A percentile compares a stretch with the other conserved stretches of the same genome.
Evolutionary conservation across 2,888 invertebrate species (phyloP).

Genomic region (Ypsolopha scabrella): DNA sequence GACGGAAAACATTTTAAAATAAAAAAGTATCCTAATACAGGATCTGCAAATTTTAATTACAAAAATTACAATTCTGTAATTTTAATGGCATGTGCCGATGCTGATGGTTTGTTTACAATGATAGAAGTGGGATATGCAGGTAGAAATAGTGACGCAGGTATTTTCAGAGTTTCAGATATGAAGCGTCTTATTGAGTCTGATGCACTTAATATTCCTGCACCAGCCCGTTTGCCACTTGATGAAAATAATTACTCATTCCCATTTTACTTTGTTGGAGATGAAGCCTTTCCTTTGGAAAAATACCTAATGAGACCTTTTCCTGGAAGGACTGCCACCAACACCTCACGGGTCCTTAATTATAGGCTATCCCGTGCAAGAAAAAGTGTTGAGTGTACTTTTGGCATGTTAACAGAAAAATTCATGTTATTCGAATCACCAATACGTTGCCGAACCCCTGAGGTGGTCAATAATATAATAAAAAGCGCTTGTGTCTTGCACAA

Average conservation of each 20-base stretch:
- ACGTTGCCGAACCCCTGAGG: slow-evolving; percentile 4
- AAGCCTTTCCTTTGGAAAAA: slow-evolving; percentile 3
- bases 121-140: not conserved
- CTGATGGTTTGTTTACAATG: not conserved
- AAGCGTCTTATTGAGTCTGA: not conserved
- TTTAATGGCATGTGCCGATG: too few relatives aligned
- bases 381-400: slow-evolving; percentile 3
- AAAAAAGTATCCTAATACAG: too few relatives aligned
- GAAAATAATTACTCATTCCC: not conserved
- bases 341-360: slow-evolving; percentile 1
- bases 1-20: too few relatives aligned
- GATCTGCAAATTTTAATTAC: too few relatives aligned
- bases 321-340: slow-evolving; percentile 1
- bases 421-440: not conserved
- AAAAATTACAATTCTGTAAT: too few relatives aligned
- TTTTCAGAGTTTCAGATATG: not conserved
- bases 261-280: slow-evolving; percentile 4
- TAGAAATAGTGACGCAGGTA: not conserved
- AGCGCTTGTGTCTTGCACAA: slow-evolving; percentile 4
- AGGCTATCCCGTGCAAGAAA: slow-evolving; percentile 1
- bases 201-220: too few relatives aligned
- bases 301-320: slow-evolving; percentile 3
- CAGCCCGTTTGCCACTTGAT: not conserved
- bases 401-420: slow-evolving; percentile 1
- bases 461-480: slow-evolving; percentile 1